A percentile compares a stretch with the other conserved stretches of the same genome.
These are phyloP conservation scores for Bhutanitis thaidina DNA, from an alignment of 2,888 invertebrate genomes.

Conservation along the genomic window DNA sequence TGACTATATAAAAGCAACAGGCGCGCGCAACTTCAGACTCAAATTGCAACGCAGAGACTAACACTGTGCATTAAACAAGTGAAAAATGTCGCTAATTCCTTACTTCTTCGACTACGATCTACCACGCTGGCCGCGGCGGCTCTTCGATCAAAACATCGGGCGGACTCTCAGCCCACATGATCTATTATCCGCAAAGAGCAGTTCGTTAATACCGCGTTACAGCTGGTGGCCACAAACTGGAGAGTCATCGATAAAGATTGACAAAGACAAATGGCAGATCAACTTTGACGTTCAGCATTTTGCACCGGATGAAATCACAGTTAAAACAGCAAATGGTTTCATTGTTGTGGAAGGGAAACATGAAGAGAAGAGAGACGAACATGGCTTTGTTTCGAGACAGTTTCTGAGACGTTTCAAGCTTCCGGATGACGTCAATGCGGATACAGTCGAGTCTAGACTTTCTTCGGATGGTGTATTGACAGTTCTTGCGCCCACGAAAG, in stretches of 20 bases:
- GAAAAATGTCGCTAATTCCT: slow-evolving; percentile 55
- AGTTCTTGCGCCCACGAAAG: slow-evolving; percentile 80
- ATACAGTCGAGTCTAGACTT: slow-evolving; percentile 84
- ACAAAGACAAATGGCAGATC: slow-evolving; percentile 82
- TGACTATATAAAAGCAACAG: slow-evolving; percentile 34
- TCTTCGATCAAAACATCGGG: slow-evolving; percentile 68
- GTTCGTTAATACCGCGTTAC: slow-evolving; percentile 42
- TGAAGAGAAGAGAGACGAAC: slow-evolving; percentile 87
- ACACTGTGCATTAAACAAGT: background rate
- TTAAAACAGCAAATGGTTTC: slow-evolving; percentile 84
- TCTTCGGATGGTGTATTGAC: slow-evolving; percentile 89
- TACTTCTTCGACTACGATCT: slow-evolving; percentile 56
- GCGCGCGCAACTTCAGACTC: slow-evolving; percentile 27
- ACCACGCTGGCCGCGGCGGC: slow-evolving; percentile 56
- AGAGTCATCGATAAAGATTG: slow-evolving; percentile 70
- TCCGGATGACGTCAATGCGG: slow-evolving; percentile 85
- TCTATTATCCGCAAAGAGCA: slow-evolving; percentile 42
- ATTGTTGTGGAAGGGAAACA: slow-evolving; percentile 89
- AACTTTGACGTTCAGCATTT: slow-evolving; percentile 89
- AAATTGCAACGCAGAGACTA: slow-evolving; percentile 25
- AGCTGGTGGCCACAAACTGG: slow-evolving; percentile 59
- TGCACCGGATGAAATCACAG: slow-evolving; percentile 86
- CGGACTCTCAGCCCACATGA: slow-evolving; percentile 64
- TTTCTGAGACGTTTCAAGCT: slow-evolving; percentile 86
- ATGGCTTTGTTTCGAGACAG: slow-evolving; percentile 86